Conservation (phyloP, 1,140 invertebrate species). For the Akabosia matsudoensis region DNA sequence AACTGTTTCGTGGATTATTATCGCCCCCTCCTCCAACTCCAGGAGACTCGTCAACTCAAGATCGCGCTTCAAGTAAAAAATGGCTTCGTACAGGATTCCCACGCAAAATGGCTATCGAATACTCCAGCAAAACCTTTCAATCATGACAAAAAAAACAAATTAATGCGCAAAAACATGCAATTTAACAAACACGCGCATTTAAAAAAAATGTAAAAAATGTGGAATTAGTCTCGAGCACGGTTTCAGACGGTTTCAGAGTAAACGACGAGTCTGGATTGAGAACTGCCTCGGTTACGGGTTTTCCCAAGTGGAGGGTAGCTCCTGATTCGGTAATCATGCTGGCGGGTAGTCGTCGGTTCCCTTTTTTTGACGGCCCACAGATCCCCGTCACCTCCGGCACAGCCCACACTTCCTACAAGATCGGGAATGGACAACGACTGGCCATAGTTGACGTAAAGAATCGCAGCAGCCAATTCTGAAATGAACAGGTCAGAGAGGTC, state of each 20-base stretch:
- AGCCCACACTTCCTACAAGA: conserved; percentile 60
- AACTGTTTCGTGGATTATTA: neutral
- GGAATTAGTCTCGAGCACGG: conserved; percentile 54
- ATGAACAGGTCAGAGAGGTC: conserved; percentile 56
- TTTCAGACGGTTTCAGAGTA: neutral
- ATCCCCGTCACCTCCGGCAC: conserved; percentile 57
- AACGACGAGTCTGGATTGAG: conserved; percentile 25
- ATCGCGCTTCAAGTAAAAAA: neutral
- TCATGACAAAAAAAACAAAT: neutral
- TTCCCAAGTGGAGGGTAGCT: conserved; percentile 38
- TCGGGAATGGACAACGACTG: conserved; percentile 60
- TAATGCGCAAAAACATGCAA: neutral
- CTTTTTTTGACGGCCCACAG: conserved; percentile 63
- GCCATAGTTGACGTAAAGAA: conserved; percentile 63
- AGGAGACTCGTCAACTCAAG: neutral
- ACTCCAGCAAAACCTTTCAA: conserved; percentile 4
- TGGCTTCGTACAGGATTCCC: neutral
- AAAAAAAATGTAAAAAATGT: too few relatives aligned
- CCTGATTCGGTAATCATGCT: conserved; percentile 52
- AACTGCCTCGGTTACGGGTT: conserved; percentile 16
- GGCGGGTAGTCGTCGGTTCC: conserved; percentile 60
- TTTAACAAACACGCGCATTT: neutral
- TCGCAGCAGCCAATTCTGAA: conserved; percentile 59
- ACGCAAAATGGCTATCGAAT: neutral
- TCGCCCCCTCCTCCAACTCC: neutral